Evolutionary conservation across 1,140 invertebrate genomes (phyloP).

Genomic region (Oryctes rhinoceros): DNA sequence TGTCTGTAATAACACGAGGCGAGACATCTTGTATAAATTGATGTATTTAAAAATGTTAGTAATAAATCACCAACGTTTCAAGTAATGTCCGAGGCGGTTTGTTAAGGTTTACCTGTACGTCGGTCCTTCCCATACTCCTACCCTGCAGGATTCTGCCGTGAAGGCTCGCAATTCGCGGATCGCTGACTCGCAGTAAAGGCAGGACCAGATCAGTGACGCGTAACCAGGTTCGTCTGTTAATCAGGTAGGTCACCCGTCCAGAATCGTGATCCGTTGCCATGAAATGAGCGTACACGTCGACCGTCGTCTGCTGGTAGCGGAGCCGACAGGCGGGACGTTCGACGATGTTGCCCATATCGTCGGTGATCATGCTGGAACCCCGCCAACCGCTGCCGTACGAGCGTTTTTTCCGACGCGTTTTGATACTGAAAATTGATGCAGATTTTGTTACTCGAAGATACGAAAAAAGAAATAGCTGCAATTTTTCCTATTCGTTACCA

Average conservation of each 20-base stretch:
- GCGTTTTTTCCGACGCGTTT: slow-evolving; percentile 66
- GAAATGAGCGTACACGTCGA: slow-evolving; percentile 91
- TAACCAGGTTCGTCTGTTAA: slow-evolving; percentile 86
- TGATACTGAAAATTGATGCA: slow-evolving; percentile 44
- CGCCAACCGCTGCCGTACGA: slow-evolving; percentile 68
- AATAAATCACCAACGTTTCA: no score
- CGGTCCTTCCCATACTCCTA: slow-evolving; percentile 85
- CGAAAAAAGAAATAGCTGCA: no score
- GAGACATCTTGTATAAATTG: no score
- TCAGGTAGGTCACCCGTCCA: slow-evolving; percentile 87
- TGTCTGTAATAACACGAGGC: no score
- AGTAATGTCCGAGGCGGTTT: no score
- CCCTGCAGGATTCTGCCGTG: slow-evolving; percentile 86
- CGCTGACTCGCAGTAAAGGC: slow-evolving; percentile 83
- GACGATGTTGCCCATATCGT: slow-evolving; percentile 65
- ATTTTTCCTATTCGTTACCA: no score
- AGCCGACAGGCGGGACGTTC: slow-evolving; percentile 77
- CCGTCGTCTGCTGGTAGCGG: slow-evolving; percentile 88
- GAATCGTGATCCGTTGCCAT: slow-evolving; percentile 90
- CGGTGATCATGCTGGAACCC: slow-evolving; percentile 62
- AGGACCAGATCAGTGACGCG: slow-evolving; percentile 91
- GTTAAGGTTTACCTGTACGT: slow-evolving; percentile 81
- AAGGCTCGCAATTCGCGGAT: slow-evolving; percentile 85
- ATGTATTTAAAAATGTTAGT: no score
- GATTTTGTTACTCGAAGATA: not conserved